These are phyloP conservation scores for Gobio occitaniae DNA, from an alignment of 2,797 vertebrate species.

Conservation along the genomic window DNA sequence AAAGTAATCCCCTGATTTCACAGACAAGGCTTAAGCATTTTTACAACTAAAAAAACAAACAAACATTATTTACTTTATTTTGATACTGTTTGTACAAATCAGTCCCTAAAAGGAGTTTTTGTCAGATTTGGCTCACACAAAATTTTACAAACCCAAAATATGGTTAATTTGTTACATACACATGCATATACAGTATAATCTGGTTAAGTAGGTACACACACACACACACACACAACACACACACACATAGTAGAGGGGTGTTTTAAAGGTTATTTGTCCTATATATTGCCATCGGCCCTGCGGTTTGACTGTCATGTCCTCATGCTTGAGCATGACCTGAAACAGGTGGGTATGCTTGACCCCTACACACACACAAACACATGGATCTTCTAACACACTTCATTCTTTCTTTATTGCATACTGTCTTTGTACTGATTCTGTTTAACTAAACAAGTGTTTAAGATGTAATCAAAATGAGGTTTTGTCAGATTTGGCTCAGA, in stretches of 20 bases:
- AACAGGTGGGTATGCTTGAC: constrained; percentile 55
- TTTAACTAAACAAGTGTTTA: neutral
- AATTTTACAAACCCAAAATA: neutral
- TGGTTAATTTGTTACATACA: neutral
- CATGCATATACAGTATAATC: neutral
- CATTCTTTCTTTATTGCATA: neutral
- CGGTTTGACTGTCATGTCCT: constrained; percentile 38
- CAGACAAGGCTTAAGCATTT: too few relatives aligned
- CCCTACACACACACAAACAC: neutral
- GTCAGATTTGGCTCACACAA: neutral
- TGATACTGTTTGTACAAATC: too few relatives aligned
- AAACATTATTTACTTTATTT: too few relatives aligned
- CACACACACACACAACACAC: too few relatives aligned
- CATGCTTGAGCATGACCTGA: constrained; percentile 62
- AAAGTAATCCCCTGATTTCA: neutral
- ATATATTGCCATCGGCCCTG: neutral
- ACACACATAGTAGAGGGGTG: neutral
- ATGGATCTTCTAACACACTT: neutral
- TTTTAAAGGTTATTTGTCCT: constrained; percentile 21
- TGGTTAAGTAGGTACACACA: too few relatives aligned
- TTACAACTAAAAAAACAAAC: too few relatives aligned
- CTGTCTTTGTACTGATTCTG: constrained; percentile 9
- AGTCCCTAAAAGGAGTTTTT: neutral
- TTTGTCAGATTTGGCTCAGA: neutral
- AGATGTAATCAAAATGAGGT: too few relatives aligned